Evolutionary conservation across 2,888 invertebrate species (phyloP).

Genomic region (Sympetrum striolatum): DNA sequence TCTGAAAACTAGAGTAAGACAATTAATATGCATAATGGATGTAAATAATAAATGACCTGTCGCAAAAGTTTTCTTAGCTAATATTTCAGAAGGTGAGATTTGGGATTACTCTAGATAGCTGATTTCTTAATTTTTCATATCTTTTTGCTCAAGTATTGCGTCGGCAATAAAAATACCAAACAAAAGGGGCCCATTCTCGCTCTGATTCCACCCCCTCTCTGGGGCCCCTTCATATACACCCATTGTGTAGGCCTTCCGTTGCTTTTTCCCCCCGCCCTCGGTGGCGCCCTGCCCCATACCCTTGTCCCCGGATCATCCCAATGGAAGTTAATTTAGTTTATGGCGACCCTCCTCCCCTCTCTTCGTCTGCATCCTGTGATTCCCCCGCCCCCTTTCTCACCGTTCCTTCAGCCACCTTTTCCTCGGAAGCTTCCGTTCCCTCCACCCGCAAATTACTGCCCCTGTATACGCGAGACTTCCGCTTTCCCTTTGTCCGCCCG

Average conservation of each 20-base stretch:
- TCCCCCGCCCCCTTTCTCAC: neutral
- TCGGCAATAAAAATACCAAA: neutral
- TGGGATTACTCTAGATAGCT: no score
- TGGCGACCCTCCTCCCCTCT: neutral
- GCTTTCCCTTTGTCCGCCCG: neutral
- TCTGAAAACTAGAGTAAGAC: no score
- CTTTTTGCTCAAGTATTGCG: neutral
- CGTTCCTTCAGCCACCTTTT: neutral
- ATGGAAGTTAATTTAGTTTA: neutral
- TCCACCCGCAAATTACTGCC: slow-evolving; percentile 14
- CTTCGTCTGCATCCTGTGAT: neutral
- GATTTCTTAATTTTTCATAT: no score
- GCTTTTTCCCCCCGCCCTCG: neutral
- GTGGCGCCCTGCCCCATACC: neutral
- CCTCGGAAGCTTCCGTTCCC: neutral
- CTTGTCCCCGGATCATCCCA: neutral
- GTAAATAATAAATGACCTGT: no score
- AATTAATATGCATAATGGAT: no score
- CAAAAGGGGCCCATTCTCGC: neutral
- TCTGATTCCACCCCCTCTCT: neutral
- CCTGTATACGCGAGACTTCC: slow-evolving; percentile 24
- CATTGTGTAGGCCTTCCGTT: neutral
- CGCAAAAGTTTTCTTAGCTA: no score
- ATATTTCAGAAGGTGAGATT: no score
- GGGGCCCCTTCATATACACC: neutral